Conservation (phyloP, 1,140 invertebrate genomes). For the Hestina assimilis region DNA sequence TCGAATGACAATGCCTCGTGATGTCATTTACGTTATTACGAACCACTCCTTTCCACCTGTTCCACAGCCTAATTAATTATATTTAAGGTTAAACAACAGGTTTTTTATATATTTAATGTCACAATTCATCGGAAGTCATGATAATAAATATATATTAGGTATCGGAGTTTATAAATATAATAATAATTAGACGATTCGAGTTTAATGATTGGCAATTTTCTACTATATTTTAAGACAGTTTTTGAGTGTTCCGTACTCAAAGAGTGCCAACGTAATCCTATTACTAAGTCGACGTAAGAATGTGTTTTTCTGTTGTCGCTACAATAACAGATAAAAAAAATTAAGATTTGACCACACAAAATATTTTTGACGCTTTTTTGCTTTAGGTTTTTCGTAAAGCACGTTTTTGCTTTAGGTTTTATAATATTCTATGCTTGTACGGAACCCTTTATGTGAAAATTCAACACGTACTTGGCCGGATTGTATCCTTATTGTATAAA, state of each 20-base stretch:
- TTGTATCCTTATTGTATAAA: no score
- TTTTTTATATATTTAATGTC: constrained; percentile 2
- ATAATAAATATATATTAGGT: not conserved
- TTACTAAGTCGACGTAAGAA: not conserved
- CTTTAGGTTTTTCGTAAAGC: no score
- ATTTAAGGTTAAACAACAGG: constrained; percentile 28
- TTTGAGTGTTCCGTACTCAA: not conserved
- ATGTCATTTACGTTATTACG: constrained; percentile 3
- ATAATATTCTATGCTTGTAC: no score
- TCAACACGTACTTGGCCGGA: no score
- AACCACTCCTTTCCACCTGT: constrained; percentile 31
- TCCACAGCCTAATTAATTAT: constrained; percentile 26
- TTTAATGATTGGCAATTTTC: not conserved
- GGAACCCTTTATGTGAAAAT: no score
- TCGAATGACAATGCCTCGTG: not conserved
- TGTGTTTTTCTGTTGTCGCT: not conserved
- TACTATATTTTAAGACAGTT: not conserved
- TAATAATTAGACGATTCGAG: not conserved
- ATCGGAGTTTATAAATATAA: not conserved
- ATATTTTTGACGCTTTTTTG: no score
- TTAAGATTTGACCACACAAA: no score
- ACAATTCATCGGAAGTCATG: constrained; percentile 9
- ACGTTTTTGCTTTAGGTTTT: no score
- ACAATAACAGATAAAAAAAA: not conserved
- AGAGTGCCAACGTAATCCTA: not conserved